phyloP scores from a whole-genome alignment of 2,113 vertebrate genomes.

The Cygnus buccinator region DNA sequence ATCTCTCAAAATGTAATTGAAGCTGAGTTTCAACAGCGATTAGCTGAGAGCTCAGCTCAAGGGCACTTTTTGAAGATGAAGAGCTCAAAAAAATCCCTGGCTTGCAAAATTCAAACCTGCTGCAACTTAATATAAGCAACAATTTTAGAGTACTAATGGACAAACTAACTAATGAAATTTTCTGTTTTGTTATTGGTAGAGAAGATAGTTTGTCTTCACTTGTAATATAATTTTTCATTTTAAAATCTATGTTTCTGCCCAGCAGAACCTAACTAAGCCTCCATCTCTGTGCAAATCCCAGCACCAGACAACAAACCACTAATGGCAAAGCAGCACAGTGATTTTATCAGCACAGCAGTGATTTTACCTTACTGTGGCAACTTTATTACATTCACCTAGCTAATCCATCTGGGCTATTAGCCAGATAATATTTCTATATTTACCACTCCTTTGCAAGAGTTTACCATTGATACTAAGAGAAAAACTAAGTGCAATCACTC shows the following conservation, averaged over 20 bases:
- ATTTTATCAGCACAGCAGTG: not conserved
- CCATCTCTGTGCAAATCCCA: not conserved
- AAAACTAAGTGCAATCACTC: not conserved
- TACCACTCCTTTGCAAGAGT: not conserved
- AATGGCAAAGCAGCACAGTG: not conserved
- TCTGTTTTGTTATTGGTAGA: not conserved
- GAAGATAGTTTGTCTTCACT: not conserved
- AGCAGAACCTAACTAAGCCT: not conserved
- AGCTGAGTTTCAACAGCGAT: not conserved
- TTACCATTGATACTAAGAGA: not conserved
- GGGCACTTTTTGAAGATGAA: slow-evolving; percentile 26
- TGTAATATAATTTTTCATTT: not conserved
- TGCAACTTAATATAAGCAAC: not conserved
- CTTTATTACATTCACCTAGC: not conserved
- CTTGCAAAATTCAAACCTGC: not conserved
- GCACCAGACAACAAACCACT: not conserved
- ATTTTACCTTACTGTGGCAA: not conserved
- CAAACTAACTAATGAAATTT: not conserved
- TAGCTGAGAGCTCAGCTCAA: slow-evolving; percentile 1
- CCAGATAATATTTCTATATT: not conserved
- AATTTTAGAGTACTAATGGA: not conserved
- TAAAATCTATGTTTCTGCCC: not conserved
- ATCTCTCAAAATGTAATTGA: slow-evolving; percentile 11
- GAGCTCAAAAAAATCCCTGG: not conserved
- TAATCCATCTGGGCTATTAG: not conserved